Conservation (phyloP, 2,888 invertebrate species). For the Heteropelma amictum region DNA sequence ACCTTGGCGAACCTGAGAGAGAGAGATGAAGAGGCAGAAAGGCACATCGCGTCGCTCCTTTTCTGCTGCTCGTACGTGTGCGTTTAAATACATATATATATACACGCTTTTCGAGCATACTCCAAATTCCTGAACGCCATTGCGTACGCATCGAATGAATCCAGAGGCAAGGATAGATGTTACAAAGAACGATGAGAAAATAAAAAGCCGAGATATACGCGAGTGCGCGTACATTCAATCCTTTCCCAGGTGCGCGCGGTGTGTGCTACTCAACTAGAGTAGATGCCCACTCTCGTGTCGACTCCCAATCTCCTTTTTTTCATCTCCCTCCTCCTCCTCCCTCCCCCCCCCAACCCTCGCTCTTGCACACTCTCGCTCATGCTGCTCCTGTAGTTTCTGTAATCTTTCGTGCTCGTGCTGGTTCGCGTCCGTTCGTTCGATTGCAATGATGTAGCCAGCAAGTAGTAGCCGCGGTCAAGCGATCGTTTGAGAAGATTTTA, state of each 20-base stretch:
- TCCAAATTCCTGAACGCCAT: conserved; percentile 55
- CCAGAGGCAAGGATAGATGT: conserved; percentile 30
- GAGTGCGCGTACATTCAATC: conserved; percentile 18
- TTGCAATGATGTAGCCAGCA: conserved; percentile 55
- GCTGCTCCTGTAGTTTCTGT: conserved; percentile 15
- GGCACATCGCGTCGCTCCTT: conserved; percentile 13
- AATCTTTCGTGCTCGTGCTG: conserved; percentile 29
- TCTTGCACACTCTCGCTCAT: conserved; percentile 7
- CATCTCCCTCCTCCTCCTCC: conserved; percentile 4
- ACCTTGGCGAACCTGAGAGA: conserved; percentile 41
- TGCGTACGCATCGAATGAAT: conserved; percentile 45
- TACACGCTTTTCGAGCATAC: conserved; percentile 28
- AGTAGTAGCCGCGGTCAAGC: conserved; percentile 59
- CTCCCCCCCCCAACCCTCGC: not conserved
- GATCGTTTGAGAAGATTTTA: conserved; percentile 68
- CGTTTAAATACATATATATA: conserved; percentile 15
- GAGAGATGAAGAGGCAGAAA: conserved; percentile 6
- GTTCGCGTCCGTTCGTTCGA: conserved; percentile 34
- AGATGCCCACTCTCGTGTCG: conserved; percentile 29
- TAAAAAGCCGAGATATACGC: conserved; percentile 24
- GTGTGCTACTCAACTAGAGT: conserved; percentile 55
- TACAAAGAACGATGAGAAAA: conserved; percentile 12
- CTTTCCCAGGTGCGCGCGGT: conserved; percentile 52
- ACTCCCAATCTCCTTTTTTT: conserved; percentile 25
- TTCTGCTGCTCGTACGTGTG: conserved; percentile 19